phyloP scores from a whole-genome alignment of 64 coral and sea anemone genomes.

The Montipora efflorescens region DNA sequence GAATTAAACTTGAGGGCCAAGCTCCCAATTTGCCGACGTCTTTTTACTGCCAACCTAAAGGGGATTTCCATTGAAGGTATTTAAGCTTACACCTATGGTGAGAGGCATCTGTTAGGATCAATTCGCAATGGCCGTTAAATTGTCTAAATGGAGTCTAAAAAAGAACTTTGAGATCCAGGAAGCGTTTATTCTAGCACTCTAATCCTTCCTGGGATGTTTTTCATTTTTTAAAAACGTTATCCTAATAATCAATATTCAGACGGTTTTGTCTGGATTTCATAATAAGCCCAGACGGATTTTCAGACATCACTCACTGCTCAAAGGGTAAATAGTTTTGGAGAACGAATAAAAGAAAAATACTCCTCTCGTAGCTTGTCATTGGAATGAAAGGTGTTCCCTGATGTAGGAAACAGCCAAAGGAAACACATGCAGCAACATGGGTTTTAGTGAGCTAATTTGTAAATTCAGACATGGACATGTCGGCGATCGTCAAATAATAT shows the following conservation, averaged over 20 bases:
- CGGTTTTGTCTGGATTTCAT: not conserved
- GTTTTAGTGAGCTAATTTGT: not conserved
- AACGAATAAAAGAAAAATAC: not conserved
- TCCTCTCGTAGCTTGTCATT: not conserved
- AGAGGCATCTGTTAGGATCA: not conserved
- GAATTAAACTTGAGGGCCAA: not conserved
- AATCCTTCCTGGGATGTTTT: not conserved
- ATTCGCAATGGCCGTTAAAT: not conserved
- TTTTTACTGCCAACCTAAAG: not conserved
- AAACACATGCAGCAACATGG: not conserved
- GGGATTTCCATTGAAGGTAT: not conserved
- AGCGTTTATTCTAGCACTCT: not conserved
- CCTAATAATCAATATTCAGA: not conserved
- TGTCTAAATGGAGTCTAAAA: not conserved
- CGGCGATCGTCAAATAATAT: not conserved
- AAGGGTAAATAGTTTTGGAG: not conserved
- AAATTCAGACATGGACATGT: conserved; percentile 36
- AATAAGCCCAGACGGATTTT: not conserved
- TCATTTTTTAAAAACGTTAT: not conserved
- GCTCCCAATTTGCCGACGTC: not conserved
- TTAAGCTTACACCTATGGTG: not conserved
- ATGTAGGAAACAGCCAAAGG: not conserved
- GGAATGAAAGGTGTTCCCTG: not conserved
- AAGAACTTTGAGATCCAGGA: not conserved
- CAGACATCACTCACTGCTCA: not conserved